Conservation (phyloP, 2,888 invertebrate species). For the Agapostemon virescens region DNA sequence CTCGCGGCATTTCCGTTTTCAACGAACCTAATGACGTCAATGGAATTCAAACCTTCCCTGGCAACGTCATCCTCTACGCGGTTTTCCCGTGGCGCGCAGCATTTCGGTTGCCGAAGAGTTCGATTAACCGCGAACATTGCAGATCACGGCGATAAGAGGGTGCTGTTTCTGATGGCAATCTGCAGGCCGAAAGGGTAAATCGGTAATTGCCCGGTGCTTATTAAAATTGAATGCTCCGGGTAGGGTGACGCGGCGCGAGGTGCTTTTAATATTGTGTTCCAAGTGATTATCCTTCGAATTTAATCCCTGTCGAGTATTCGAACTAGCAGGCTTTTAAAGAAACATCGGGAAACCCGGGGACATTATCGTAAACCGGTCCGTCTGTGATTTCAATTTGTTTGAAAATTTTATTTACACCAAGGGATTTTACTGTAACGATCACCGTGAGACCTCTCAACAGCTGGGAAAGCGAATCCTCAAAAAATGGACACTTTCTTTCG, state of each 20-base stretch:
- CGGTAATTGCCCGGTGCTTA: conserved; percentile 21
- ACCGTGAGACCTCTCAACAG: neutral
- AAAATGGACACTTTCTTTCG: neutral
- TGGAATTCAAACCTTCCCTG: neutral
- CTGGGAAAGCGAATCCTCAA: neutral
- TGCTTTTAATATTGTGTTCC: neutral
- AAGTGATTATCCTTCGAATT: neutral
- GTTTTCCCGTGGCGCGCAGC: neutral
- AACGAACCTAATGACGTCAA: conserved; percentile 55
- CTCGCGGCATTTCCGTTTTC: conserved; percentile 67
- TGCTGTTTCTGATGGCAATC: neutral
- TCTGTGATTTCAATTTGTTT: neutral
- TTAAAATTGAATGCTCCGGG: neutral
- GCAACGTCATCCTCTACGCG: conserved; percentile 14
- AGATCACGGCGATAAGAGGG: conserved; percentile 17
- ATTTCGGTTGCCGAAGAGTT: conserved; percentile 9
- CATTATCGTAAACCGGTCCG: neutral
- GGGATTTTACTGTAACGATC: neutral
- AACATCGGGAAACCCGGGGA: neutral
- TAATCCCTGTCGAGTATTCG: neutral
- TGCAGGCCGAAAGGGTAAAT: neutral
- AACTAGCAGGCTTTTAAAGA: neutral
- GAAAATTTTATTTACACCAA: neutral
- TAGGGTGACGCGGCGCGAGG: neutral
- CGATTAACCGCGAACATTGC: conserved; percentile 25